Evolutionary conservation across 2,797 vertebrate genomes (phyloP).

Genomic region (Acanthurus tractus): DNA sequence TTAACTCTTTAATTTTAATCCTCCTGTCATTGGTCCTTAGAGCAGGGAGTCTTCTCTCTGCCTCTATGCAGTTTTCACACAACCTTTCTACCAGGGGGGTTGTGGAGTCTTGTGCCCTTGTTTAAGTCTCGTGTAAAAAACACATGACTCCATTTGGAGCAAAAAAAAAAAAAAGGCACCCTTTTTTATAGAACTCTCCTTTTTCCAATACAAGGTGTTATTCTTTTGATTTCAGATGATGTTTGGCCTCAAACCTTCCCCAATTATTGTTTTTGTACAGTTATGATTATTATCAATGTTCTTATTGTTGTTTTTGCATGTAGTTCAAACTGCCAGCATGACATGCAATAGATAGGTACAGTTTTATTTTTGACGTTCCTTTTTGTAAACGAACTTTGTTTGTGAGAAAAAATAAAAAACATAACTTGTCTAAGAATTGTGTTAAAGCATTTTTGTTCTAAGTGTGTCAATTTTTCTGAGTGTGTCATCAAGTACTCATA

Average conservation of each 20-base stretch:
- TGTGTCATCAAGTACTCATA: slow-evolving; percentile 11
- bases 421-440: slow-evolving; percentile 46
- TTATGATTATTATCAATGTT: slow-evolving; percentile 75
- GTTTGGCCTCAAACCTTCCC: slow-evolving; percentile 48
- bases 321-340: slow-evolving; percentile 90
- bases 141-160: slow-evolving; percentile 56
- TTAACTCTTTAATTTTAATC: slow-evolving; percentile 29
- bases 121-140: slow-evolving; percentile 69
- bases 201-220: slow-evolving; percentile 54
- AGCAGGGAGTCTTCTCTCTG: slow-evolving; percentile 45
- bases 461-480: not conserved
- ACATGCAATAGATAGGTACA: slow-evolving; percentile 93
- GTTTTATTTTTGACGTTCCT: slow-evolving; percentile 80
- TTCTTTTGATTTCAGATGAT: slow-evolving; percentile 48
- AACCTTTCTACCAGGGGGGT: slow-evolving; percentile 39
- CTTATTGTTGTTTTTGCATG: slow-evolving; percentile 90
- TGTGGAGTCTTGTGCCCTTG: slow-evolving; percentile 57
- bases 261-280: slow-evolving; percentile 75
- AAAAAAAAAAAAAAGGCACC: slow-evolving; percentile 19
- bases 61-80: slow-evolving; percentile 56
- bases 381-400: slow-evolving; percentile 85
- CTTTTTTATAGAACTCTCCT: slow-evolving; percentile 61
- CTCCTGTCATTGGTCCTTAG: slow-evolving; percentile 28
- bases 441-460: slow-evolving; percentile 15
- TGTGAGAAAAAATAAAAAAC: slow-evolving; percentile 78